These are phyloP conservation scores for Pelusios castaneus DNA, from an alignment of 2,113 vertebrate species.

Conservation along the genomic window DNA sequence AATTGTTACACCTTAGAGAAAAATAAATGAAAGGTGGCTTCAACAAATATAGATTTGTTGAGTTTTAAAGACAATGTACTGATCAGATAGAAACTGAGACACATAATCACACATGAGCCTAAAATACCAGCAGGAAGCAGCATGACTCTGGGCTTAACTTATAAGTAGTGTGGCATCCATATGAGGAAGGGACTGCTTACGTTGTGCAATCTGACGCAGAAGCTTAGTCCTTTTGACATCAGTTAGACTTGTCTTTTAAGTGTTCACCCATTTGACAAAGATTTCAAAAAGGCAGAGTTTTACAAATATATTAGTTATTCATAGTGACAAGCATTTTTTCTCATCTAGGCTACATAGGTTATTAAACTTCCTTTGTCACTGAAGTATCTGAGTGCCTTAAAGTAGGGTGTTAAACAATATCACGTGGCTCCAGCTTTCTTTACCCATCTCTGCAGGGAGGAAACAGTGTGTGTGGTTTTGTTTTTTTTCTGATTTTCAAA, in stretches of 20 bases:
- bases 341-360: neutral
- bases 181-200: constrained; percentile 5
- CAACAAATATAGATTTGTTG: constrained; percentile 64
- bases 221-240: constrained; percentile 35
- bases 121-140: constrained; percentile 50
- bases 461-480: neutral
- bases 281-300: constrained; percentile 45
- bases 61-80: constrained; percentile 48
- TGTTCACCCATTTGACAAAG: constrained; percentile 11
- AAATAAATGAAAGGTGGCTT: constrained; percentile 68
- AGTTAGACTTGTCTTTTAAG: constrained; percentile 41
- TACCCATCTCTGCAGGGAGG: neutral
- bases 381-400: neutral
- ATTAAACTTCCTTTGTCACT: neutral
- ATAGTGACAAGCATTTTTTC: constrained; percentile 35
- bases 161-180: constrained; percentile 36
- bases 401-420: neutral
- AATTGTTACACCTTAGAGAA: constrained; percentile 61
- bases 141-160: constrained; percentile 51
- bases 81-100: constrained; percentile 28
- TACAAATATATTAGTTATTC: constrained; percentile 52
- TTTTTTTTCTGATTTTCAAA: neutral
- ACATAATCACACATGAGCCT: neutral
- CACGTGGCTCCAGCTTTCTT: neutral
- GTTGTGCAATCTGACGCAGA: constrained; percentile 48